Base-by-base conservation (phyloP, 2,797 vertebrate genomes). In the Notamacropus eugenii region DNA sequence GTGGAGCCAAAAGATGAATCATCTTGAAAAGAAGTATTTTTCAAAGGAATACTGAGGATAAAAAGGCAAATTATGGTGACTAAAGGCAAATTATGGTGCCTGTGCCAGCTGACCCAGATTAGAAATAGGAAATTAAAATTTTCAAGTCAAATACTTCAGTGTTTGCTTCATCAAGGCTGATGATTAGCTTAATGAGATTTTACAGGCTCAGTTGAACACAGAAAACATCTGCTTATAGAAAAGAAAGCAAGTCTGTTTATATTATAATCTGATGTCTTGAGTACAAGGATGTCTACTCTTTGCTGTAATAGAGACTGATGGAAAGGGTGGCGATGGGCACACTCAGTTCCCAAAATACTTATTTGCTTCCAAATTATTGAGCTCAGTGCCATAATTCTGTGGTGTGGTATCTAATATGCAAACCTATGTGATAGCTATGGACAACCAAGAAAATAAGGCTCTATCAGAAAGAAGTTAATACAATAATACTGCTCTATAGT, bases 151-250 rank as follows among this genome's bases (percentile, higher is more conserved):
- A 96, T 54, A 96, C 74, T 46, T 50, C 94, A 55, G 56, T 91
- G 96, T 96, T 98, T 96, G 96, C 97, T 96, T 97, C 94, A 97
- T 97, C 96, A 92, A 91, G 54, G 92, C 95, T 97, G 97, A 97
- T 97, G 94, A 97, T 93, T 94, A 94, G 96, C 95, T 97, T 97
- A 97, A 97, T 97, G 97, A 97, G 95, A 96, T 97, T 97, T 97
- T 96, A 95, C 67, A 97, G 96, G 97, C 97, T 97, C 92, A 87
- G 96, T 50, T 96, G 96, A 95, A 97, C 94, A 97, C 93, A 94
- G 94, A 97, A 97, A 97, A 97, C 95, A 97, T 95, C 96, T 96
- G 95, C 96, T 97, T 95, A 90, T 55, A 95, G 90, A 87, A 96
- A 97, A 96, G 94, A 92, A 97, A 97, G 96, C 2, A 96, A 93